phyloP scores from a whole-genome alignment of 2,888 invertebrate genomes.

The Anthophora plumipes region DNA sequence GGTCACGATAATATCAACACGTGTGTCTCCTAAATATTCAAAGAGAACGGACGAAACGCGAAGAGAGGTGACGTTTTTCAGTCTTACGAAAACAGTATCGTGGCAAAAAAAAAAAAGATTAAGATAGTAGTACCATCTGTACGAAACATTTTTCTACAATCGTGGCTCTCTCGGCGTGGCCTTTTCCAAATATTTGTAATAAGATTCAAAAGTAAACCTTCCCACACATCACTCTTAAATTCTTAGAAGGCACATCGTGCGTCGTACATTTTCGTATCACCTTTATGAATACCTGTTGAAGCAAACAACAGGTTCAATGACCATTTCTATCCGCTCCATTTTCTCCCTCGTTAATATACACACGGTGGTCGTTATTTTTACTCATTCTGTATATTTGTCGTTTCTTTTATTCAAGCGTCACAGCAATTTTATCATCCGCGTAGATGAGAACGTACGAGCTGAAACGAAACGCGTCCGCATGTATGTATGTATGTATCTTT shows the following conservation, averaged over 20 bases:
- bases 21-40: conserved; percentile 54
- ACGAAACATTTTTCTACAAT: conserved; percentile 45
- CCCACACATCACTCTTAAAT: conserved; percentile 33
- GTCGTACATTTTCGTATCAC: conserved; percentile 14
- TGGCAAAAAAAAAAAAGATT: conserved; percentile 64
- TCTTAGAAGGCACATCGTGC: not conserved
- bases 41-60: conserved; percentile 31
- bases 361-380: not conserved
- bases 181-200: conserved; percentile 65
- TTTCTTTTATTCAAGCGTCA: not conserved
- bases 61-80: conserved; percentile 49
- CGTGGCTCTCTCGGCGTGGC: conserved; percentile 40
- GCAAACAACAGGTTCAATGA: not conserved
- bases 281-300: conserved; percentile 4
- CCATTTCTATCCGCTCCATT: conserved; percentile 4
- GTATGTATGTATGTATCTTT: conserved; percentile 20
- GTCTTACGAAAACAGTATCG: conserved; percentile 63
- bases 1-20: conserved; percentile 41
- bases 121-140: conserved; percentile 41
- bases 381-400: not conserved
- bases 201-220: conserved; percentile 41
- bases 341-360: too few relatives aligned
- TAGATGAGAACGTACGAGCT: not conserved
- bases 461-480: not conserved
- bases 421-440: not conserved